Conservation (phyloP, 2,888 invertebrate species). For the Andricus quercusramuli region DNA sequence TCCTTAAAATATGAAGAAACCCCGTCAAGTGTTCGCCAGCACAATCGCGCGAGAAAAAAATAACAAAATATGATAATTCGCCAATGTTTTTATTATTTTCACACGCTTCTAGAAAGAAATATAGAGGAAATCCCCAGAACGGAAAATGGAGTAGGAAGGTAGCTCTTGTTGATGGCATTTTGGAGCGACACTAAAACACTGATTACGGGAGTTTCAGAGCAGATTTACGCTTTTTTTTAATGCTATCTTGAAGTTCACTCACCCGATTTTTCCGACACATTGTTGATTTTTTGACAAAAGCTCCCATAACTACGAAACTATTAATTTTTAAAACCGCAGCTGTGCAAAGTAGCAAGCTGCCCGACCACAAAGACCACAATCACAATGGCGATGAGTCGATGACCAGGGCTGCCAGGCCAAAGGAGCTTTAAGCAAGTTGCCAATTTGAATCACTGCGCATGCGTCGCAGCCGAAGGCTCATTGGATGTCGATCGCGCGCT, state of each 20-base stretch:
- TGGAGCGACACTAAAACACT: background rate
- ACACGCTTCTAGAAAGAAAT: background rate
- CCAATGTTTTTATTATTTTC: background rate
- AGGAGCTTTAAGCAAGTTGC: too few relatives aligned
- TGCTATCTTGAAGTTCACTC: conserved; percentile 10
- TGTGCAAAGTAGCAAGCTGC: background rate
- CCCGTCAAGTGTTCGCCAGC: background rate
- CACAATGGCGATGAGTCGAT: background rate
- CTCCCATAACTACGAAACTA: conserved; percentile 49
- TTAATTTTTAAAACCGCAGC: background rate
- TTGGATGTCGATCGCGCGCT: too few relatives aligned
- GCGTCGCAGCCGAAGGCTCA: too few relatives aligned
- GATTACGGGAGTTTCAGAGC: background rate
- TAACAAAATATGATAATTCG: background rate
- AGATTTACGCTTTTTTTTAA: background rate
- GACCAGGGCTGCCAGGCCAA: too few relatives aligned
- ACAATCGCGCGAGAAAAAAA: background rate
- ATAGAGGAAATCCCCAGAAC: background rate
- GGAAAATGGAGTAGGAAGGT: conserved; percentile 17
- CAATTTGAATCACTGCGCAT: too few relatives aligned
- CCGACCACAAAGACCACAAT: background rate
- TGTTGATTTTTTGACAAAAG: conserved; percentile 48
- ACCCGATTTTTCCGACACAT: conserved; percentile 54
- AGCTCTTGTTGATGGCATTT: background rate
- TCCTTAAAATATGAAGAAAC: background rate